phyloP scores from a whole-genome alignment of 2,797 vertebrate genomes.

The Syncerus caffer region DNA sequence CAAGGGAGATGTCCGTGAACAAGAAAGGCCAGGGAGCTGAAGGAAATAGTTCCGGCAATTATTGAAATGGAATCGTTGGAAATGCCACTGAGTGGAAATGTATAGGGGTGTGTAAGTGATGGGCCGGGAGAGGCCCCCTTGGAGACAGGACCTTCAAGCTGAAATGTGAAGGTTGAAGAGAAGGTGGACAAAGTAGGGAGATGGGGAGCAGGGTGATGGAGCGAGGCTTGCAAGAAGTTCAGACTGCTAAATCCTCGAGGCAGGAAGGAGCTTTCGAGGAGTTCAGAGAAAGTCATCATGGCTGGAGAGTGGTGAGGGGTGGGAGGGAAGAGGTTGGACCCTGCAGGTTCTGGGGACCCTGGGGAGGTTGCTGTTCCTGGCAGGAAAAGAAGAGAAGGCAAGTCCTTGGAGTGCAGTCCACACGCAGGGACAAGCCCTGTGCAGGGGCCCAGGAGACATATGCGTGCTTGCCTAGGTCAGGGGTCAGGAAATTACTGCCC shows the following conservation, averaged over 20 bases:
- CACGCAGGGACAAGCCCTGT: neutral
- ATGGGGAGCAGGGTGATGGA: neutral
- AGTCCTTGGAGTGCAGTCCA: rapidly evolving
- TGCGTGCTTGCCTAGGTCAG: no score
- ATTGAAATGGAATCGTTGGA: neutral
- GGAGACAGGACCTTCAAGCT: neutral
- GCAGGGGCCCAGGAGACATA: rapidly evolving
- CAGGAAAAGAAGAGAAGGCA: neutral
- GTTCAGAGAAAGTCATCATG: neutral
- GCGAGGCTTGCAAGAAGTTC: neutral
- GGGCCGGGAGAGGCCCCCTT: neutral
- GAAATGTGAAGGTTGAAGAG: neutral
- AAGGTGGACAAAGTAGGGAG: neutral
- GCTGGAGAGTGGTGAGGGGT: neutral
- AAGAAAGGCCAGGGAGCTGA: neutral
- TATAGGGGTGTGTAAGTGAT: neutral
- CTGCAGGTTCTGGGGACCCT: rapidly evolving
- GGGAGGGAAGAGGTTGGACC: no score
- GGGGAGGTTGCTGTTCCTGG: neutral
- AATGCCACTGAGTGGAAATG: neutral
- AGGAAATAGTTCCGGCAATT: neutral
- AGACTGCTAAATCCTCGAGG: neutral
- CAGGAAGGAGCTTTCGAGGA: neutral
- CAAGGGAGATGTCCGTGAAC: neutral
- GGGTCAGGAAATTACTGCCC: neutral